These are phyloP conservation scores for Belonocnema kinseyi DNA, from an alignment of 1,140 invertebrate species.

Conservation along the genomic window DNA sequence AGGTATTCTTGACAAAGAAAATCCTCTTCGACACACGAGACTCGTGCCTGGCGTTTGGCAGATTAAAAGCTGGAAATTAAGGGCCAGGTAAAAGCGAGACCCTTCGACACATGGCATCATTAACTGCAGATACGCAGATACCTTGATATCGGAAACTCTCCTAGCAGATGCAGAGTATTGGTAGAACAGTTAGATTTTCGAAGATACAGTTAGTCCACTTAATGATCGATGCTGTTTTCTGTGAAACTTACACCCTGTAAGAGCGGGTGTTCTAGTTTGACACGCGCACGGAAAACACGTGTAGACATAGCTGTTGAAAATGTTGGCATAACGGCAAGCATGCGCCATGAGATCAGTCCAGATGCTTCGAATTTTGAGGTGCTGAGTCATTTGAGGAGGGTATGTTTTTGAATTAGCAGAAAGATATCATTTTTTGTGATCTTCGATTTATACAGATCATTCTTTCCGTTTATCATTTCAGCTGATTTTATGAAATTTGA, in stretches of 20 bases:
- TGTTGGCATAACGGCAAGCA: conserved; percentile 17
- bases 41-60: background rate
- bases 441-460: background rate
- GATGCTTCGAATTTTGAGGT: conserved; percentile 12
- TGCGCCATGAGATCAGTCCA: conserved; percentile 2
- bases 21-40: background rate
- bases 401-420: background rate
- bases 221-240: conserved; percentile 12
- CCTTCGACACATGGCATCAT: conserved; percentile 59
- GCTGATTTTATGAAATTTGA: background rate
- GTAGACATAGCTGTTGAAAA: background rate
- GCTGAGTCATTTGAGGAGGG: conserved; percentile 12
- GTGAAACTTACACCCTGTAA: background rate
- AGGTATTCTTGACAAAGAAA: background rate
- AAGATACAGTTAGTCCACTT: conserved; percentile 14
- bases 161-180: conserved; percentile 45
- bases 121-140: conserved; percentile 42
- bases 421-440: background rate
- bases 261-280: background rate
- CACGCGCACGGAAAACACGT: background rate
- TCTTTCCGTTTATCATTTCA: background rate
- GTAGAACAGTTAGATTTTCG: conserved; percentile 36
- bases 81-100: conserved; percentile 53
- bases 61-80: conserved; percentile 42
- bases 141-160: conserved; percentile 54